Base-by-base conservation (phyloP, 2,888 invertebrate genomes). In the Lasioglossum leucozonium region DNA sequence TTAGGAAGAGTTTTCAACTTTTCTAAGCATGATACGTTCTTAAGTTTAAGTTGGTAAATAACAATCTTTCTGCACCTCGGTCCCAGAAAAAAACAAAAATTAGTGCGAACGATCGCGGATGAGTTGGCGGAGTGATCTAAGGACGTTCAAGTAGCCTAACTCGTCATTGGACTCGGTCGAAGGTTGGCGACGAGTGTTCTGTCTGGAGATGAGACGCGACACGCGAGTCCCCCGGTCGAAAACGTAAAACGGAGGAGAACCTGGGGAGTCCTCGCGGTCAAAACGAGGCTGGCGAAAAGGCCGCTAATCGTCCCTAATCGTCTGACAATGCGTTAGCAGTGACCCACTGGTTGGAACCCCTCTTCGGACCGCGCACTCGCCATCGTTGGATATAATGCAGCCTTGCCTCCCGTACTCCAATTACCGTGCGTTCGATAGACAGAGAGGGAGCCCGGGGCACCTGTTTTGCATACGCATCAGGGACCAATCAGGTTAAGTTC, bases 321-420 rank as follows among this genome's bases (percentile, higher is more conserved):
- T 92, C 89, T 92, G 92, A 94, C 94, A 94, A 94, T 94, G 93
- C 92, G 92, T 92, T 94, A 94, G 87, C 93, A 93, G 93, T 94
- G 94, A 94, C 94, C 94, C 92, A 94, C 92, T 94, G 90, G 89
- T 86, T 88, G 89, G 91, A 30, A 91, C 91, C 93, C 92, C 92
- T 92, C 91, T 81, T 89, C n/a, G 89, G 91, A 34, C 13, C 90
- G 90, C 87, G 88, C 85, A 89, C 88, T 87, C 84, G 84, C 77
- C 84, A 86, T 88, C 87, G 88, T 88, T 90, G 87, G 90, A 91
- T 91, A 91, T 91, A 91, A 89, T 90, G 91, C 93, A 94, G 93
- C 93, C 94, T 94, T 93, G 94, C 91, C 88, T 93, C 91, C 93
- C 87, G 91, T 94, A 93, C 92, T 94, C 92, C 93, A 93, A 94